These are phyloP conservation scores for Hydra vulgaris DNA, from an alignment of 30 jellyfish, hydroid and myxozoan species.

Conservation along the genomic window DNA sequence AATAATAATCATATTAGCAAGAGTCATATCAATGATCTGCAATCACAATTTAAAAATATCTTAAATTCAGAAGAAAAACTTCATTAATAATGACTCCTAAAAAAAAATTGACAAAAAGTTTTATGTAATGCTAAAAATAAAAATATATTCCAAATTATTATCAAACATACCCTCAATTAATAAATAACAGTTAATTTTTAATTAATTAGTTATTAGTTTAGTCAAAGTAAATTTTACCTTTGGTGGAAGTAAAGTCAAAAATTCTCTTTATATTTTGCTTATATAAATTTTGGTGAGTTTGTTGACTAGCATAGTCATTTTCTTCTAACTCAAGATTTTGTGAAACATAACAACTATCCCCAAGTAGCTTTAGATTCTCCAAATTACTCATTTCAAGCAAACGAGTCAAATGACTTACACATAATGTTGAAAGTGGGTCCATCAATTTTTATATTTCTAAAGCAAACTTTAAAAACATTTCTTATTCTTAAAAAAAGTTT, in stretches of 20 bases:
- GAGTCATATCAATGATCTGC: no score
- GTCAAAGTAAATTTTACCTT: conserved; percentile 9
- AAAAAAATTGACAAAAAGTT: no score
- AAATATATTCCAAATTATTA: no score
- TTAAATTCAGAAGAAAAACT: no score
- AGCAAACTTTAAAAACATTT: background rate
- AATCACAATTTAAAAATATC: no score
- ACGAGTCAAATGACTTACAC: conserved; percentile 60
- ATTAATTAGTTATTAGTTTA: no score
- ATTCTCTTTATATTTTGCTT: conserved; percentile 15
- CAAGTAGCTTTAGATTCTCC: conserved; percentile 44
- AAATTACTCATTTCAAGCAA: conserved; percentile 56
- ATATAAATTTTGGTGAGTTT: background rate
- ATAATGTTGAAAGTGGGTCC: conserved; percentile 49
- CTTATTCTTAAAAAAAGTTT: background rate
- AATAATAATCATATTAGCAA: no score
- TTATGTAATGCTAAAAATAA: no score
- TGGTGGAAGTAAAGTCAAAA: conserved; percentile 12
- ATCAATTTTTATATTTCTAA: background rate
- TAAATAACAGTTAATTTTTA: no score
- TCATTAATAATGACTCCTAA: no score
- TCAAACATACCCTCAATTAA: no score
- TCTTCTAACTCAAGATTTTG: conserved; percentile 48
- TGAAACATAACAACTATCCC: conserved; percentile 44
- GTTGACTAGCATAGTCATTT: background rate